Conservation (phyloP, 92 coral and sea anemone genomes). For the Epizoanthus stellaris region DNA sequence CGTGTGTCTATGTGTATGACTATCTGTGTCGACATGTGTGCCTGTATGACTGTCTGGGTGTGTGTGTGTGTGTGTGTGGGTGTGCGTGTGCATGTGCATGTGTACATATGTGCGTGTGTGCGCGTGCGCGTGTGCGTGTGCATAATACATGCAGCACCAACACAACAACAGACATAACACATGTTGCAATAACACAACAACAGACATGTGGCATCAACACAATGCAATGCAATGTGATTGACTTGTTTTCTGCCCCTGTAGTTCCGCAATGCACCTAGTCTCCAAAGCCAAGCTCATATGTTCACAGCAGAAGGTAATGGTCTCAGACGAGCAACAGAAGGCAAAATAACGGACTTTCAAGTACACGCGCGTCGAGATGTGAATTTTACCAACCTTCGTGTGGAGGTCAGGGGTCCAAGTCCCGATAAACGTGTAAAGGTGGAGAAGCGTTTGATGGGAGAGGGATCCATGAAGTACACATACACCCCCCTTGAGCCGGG, state of each 20-base stretch:
- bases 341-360: conserved; percentile 82
- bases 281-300: conserved; percentile 77
- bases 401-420: conserved; percentile 77
- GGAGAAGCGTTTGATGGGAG: conserved; percentile 54
- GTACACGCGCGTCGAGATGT: conserved; percentile 83
- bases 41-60: neutral
- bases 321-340: conserved; percentile 78
- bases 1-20: neutral
- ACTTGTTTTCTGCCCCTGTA: neutral
- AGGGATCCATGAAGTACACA: conserved; percentile 72
- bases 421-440: conserved; percentile 63
- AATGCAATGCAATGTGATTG: too few species aligned
- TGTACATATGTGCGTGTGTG: too few species aligned
- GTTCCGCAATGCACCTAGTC: conserved; percentile 77
- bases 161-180: too few species aligned
- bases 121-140: neutral
- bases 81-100: neutral
- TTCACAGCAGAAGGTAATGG: conserved; percentile 93
- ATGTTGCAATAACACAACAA: too few species aligned
- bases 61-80: neutral
- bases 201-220: too few species aligned
- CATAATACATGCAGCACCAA: too few species aligned
- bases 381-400: conserved; percentile 75
- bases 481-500: conserved; percentile 82
- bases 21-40: too few species aligned